Evolutionary conservation across 2,113 vertebrate genomes (phyloP).

Genomic region (human): DNA sequence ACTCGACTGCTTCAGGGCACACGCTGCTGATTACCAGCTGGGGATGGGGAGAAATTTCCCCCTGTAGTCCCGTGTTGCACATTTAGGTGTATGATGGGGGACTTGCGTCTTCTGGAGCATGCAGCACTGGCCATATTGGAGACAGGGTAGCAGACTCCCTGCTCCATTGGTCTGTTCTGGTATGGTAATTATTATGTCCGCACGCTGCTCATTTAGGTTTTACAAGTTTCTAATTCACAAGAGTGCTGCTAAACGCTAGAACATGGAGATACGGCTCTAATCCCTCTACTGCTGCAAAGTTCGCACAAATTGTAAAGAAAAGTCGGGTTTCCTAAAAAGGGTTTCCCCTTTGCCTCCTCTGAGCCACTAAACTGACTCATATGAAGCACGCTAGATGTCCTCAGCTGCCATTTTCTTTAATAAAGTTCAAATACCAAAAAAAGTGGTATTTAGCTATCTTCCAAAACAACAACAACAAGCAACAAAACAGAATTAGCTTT

Average conservation of each 20-base stretch:
- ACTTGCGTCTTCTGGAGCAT: background rate
- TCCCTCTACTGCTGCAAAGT: background rate
- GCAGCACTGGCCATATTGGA: background rate
- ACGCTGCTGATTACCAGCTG: background rate
- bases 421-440: background rate
- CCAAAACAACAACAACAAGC: background rate
- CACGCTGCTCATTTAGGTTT: background rate
- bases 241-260: background rate
- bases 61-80: slow-evolving; percentile 3
- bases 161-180: background rate
- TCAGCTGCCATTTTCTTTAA: background rate
- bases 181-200: background rate
- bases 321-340: background rate
- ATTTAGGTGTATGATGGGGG: background rate
- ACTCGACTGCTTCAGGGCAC: background rate
- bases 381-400: background rate
- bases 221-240: slow-evolving; percentile 55
- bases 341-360: background rate
- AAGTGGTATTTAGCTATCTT: background rate
- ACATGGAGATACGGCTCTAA: background rate
- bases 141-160: background rate
- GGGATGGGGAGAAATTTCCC: background rate
- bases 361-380: background rate
- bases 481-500: background rate
- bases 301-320: slow-evolving; percentile 6